Evolutionary conservation across 2,888 invertebrate species (phyloP), one percentile per base, ranked within the genome.

Genomic region (Dimorphilus gyrociliatus): DNA sequence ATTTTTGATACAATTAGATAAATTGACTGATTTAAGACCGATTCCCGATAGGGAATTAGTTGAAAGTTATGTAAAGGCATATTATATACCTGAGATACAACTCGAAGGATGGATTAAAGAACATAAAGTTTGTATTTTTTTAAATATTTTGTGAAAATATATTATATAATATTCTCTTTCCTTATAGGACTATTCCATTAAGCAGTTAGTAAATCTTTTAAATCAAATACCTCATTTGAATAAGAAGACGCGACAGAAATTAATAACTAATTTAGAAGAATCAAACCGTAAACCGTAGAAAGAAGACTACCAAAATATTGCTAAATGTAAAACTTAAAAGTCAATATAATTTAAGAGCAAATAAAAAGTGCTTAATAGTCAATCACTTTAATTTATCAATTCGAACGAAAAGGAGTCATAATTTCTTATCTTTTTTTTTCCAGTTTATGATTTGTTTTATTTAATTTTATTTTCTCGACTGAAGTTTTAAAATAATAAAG

Each of bases 1-100:
- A 57, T 75, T 92, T 38, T 72, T 86, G 42, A 75, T 81, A 15
- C 86, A 90, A 55, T 48, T 67, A 18, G 88, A 92, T 60, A 75
- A 78, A 50, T 74, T 90, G 32, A 78, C 85, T 0, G 73, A 74
- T 1, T 55, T 85, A 5, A 59, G 64, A 37, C 86, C 86, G 2
- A 50, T 85, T 12, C 85, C 90, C 1, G 79, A 81, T 50, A 75
- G 78, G 40, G 78, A 81, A 32, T 84, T 81, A 50, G 90, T 94
- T 0, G 92, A 94, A 63, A 72, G 73, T 32, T 97, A 88, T 54
- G 81, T 97, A 1, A 94, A 94, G 59, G 90, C 92, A 0, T 97
- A 80, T 59, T 97, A 97, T 66, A 69, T 86, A 43, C 82, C 88
- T 0, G 78, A 88, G 48, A 73, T 73, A 36, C 78, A 76, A 31